A percentile compares a stretch with the other conserved stretches of the same genome.
Conservation (phyloP, 2,888 invertebrate genomes). For the Oasisia sp. region DNA sequence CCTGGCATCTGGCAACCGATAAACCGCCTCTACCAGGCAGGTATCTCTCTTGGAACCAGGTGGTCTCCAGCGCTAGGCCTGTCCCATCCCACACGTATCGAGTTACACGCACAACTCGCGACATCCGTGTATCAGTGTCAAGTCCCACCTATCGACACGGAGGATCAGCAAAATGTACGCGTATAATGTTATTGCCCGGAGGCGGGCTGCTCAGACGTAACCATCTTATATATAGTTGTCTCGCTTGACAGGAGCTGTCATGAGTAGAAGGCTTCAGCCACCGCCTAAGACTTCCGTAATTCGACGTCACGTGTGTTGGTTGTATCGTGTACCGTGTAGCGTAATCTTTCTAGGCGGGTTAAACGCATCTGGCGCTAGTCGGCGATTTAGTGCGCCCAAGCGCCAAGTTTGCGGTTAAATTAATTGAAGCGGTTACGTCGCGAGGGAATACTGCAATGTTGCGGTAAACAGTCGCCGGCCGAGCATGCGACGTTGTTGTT, state of each 20-base stretch:
- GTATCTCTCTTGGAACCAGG: neutral
- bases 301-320: neutral
- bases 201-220: neutral
- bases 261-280: neutral
- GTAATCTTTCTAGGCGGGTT: neutral
- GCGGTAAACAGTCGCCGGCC: neutral
- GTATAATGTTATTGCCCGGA: neutral
- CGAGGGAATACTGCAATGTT: neutral
- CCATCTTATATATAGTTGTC: neutral
- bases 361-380: neutral
- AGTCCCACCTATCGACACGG: neutral
- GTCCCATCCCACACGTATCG: neutral
- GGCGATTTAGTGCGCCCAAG: neutral
- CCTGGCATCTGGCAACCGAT: neutral
- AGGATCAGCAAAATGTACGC: neutral
- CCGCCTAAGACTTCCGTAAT: neutral
- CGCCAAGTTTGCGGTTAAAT: neutral
- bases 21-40: neutral
- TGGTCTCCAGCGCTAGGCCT: neutral
- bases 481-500: neutral
- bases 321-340: neutral
- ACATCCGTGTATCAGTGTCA: slow-evolving; percentile 10
- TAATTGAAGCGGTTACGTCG: neutral
- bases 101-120: neutral
- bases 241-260: neutral